These are phyloP conservation scores for Cephalopterus ornatus DNA, from an alignment of 2,113 vertebrate species.

Conservation along the genomic window DNA sequence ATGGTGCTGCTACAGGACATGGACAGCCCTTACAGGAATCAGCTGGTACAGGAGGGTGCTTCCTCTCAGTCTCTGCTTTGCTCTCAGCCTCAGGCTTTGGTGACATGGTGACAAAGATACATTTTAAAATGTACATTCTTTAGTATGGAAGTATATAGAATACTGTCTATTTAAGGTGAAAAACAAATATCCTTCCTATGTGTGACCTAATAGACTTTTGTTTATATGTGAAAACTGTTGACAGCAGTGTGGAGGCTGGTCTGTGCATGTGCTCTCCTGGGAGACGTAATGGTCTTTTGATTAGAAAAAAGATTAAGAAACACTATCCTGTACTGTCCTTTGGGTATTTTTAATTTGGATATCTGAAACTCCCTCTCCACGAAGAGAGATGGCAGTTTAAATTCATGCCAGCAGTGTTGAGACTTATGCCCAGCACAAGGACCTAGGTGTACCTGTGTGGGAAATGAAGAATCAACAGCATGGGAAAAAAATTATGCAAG, in stretches of 20 bases:
- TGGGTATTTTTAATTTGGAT: background rate
- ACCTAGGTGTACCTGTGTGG: background rate
- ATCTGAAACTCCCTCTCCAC: background rate
- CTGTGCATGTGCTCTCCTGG: background rate
- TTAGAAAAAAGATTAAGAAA: background rate
- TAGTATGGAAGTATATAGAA: background rate
- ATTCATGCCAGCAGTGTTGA: background rate
- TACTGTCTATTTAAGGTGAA: background rate
- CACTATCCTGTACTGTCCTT: background rate
- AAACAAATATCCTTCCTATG: background rate
- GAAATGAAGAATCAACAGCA: background rate
- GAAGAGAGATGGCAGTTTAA: background rate
- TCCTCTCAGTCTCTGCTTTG: background rate
- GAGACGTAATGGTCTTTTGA: background rate
- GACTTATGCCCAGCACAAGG: background rate
- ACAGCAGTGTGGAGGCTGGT: background rate
- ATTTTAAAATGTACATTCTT: background rate
- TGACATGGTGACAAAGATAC: background rate
- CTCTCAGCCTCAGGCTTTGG: background rate
- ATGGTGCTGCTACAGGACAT: background rate
- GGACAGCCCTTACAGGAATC: background rate
- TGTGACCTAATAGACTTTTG: background rate
- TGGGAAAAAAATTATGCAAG: background rate
- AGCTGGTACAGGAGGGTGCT: background rate
- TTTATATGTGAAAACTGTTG: background rate